Conservation (phyloP, 2,113 vertebrate species). For the Pelodiscus sinensis region DNA sequence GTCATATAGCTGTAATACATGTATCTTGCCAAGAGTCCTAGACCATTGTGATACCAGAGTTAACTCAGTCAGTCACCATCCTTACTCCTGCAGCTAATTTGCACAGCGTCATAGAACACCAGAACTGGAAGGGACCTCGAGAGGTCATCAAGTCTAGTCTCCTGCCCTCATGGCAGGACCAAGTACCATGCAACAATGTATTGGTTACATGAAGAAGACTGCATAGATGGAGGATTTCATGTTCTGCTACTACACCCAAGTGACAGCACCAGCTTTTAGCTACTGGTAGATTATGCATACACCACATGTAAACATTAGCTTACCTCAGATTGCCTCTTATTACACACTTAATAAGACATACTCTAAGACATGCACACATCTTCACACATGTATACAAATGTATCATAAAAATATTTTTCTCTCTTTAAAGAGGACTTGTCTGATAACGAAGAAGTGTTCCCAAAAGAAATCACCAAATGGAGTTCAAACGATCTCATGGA, state of each 20-base stretch:
- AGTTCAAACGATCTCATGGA: slow-evolving; percentile 96
- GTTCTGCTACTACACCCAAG: not conserved
- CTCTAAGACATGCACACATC: not conserved
- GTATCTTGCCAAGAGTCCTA: not conserved
- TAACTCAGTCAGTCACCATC: not conserved
- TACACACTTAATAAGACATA: not conserved
- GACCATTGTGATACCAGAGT: not conserved
- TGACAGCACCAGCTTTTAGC: not conserved
- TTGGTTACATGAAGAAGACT: not conserved
- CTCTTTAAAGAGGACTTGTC: slow-evolving; percentile 88
- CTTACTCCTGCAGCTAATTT: not conserved
- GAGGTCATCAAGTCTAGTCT: too few relatives aligned
- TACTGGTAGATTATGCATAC: not conserved
- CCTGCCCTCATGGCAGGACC: too few relatives aligned
- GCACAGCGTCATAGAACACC: not conserved
- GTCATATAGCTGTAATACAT: not conserved
- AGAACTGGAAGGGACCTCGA: too few relatives aligned
- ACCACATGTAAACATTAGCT: not conserved
- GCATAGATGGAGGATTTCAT: not conserved
- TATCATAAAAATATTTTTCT: not conserved
- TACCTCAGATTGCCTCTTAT: not conserved
- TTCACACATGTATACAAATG: not conserved
- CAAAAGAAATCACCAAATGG: slow-evolving; percentile 95
- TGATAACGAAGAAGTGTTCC: slow-evolving; percentile 88
- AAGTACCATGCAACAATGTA: not conserved